Percentiles rank a stretch among this genome's conserved stretches.
These are phyloP conservation scores for Tortrix viridana DNA, from an alignment of 2,888 invertebrate genomes.

Conservation along the genomic window DNA sequence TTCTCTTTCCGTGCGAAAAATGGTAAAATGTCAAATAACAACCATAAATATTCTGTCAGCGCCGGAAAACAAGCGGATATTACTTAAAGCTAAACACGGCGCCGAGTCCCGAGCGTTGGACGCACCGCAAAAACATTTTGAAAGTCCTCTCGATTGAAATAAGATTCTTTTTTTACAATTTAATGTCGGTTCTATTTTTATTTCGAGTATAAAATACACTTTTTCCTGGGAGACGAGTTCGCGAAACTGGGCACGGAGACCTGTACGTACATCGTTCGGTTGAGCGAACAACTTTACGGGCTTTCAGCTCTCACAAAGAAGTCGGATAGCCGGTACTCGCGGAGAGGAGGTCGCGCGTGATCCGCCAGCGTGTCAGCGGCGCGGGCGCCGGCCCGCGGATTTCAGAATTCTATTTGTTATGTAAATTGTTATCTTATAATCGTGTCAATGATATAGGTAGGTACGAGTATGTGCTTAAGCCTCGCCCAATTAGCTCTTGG, in stretches of 20 bases:
- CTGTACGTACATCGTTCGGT: too few relatives aligned
- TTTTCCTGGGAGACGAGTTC: too few relatives aligned
- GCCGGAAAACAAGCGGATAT: constrained; percentile 18
- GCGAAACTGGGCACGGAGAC: too few relatives aligned
- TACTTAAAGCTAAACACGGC: constrained; percentile 16
- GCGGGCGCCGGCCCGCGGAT: too few relatives aligned
- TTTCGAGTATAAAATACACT: neutral
- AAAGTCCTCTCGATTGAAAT: neutral
- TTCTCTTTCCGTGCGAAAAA: neutral
- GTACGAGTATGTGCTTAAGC: neutral
- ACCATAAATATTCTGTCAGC: neutral
- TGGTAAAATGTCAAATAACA: neutral
- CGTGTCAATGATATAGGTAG: too few relatives aligned
- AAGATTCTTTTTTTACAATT: neutral
- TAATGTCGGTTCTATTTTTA: neutral
- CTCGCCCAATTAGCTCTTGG: neutral
- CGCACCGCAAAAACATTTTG: neutral
- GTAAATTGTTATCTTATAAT: too few relatives aligned
- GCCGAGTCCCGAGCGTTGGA: constrained; percentile 3
- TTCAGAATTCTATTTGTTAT: too few relatives aligned
- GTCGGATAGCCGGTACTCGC: too few relatives aligned
- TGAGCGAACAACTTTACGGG: too few relatives aligned
- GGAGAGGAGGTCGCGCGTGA: too few relatives aligned
- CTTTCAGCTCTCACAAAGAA: too few relatives aligned
- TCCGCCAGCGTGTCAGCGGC: too few relatives aligned